Conservation (phyloP, 2,797 vertebrate species). For the Argya squamiceps region DNA sequence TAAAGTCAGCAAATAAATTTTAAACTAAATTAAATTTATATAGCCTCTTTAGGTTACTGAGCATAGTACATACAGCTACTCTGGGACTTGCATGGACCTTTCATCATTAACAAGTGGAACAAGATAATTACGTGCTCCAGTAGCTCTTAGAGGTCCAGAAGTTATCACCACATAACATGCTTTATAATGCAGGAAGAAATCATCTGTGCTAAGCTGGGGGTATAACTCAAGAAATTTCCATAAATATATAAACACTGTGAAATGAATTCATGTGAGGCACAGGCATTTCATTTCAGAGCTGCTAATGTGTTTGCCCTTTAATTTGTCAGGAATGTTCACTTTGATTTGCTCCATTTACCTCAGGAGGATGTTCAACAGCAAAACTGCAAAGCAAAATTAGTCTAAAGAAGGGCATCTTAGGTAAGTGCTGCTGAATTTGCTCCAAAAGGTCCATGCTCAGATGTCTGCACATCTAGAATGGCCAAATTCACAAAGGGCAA, state of each 20-base stretch:
- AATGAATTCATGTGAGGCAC: constrained; percentile 13
- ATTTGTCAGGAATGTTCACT: constrained; percentile 33
- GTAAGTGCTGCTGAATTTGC: not conserved
- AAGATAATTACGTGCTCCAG: constrained; percentile 61
- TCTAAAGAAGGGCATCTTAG: not conserved
- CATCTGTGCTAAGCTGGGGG: not conserved
- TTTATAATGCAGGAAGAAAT: constrained; percentile 44
- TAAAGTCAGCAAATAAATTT: constrained; percentile 1
- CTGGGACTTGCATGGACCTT: constrained; percentile 47
- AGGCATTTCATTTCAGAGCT: constrained; percentile 21
- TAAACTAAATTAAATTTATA: constrained; percentile 36
- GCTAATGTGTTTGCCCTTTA: constrained; percentile 34
- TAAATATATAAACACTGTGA: constrained; percentile 53
- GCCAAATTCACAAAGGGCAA: not conserved
- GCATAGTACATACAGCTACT: not conserved
- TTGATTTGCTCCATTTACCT: constrained; percentile 50
- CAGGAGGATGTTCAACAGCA: not conserved
- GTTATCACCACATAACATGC: constrained; percentile 51
- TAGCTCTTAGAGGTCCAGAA: constrained; percentile 44
- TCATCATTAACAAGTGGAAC: constrained; percentile 61
- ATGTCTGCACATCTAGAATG: not conserved
- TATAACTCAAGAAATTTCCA: constrained; percentile 42
- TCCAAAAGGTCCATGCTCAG: not conserved
- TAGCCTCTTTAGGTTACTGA: constrained; percentile 11
- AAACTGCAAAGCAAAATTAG: not conserved